Percentiles rank a stretch among this genome's conserved stretches.
Conservation (phyloP, 2,888 invertebrate species). For the Synergus itoensis region DNA sequence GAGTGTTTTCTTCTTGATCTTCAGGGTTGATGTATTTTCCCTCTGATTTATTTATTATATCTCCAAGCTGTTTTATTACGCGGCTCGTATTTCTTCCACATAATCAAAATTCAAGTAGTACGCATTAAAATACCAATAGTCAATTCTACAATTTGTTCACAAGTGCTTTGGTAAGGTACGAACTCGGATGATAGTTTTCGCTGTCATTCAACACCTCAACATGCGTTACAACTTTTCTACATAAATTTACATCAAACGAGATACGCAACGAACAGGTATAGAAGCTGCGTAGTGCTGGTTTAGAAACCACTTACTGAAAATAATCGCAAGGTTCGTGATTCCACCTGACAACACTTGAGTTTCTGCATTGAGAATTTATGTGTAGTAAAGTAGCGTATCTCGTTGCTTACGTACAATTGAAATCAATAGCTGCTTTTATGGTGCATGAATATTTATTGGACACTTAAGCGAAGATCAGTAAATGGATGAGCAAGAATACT, state of each 20-base stretch:
- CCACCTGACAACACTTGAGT: slow-evolving; percentile 29
- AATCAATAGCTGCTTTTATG: slow-evolving; percentile 17
- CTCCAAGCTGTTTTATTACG: background rate
- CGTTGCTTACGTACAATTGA: slow-evolving; percentile 18
- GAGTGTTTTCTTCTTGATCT: slow-evolving; percentile 5
- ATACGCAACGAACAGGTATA: background rate
- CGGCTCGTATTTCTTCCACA: background rate
- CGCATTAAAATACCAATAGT: background rate
- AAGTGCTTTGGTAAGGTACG: background rate
- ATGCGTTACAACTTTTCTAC: background rate
- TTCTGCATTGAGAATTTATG: slow-evolving; percentile 25
- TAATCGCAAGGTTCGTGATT: slow-evolving; percentile 19
- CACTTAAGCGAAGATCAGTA: background rate
- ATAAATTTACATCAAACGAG: slow-evolving; percentile 10
- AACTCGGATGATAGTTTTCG: background rate
- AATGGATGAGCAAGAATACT: background rate
- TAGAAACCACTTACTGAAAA: slow-evolving; percentile 22
- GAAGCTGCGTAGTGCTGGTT: background rate
- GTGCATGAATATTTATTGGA: slow-evolving; percentile 32
- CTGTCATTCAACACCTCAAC: background rate
- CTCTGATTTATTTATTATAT: slow-evolving; percentile 1
- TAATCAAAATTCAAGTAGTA: slow-evolving; percentile 7
- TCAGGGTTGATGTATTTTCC: background rate
- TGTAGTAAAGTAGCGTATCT: slow-evolving; percentile 24
- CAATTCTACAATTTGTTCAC: background rate